These are phyloP conservation scores for Stegana nigrithorax DNA, from an alignment of 2,888 invertebrate species.

Conservation along the genomic window DNA sequence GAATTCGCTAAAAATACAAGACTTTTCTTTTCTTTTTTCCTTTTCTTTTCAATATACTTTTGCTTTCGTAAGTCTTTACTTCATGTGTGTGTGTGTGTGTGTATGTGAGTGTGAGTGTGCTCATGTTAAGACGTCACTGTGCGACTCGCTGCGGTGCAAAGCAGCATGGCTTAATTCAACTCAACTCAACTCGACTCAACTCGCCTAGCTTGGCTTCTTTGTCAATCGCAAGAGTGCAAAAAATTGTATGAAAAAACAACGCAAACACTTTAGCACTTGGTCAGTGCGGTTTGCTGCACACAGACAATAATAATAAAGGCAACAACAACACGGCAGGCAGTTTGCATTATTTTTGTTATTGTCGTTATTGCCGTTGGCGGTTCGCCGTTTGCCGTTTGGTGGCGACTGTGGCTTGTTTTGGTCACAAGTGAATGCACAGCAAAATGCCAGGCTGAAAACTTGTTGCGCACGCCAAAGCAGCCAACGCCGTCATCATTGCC, in stretches of 20 bases:
- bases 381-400: neutral
- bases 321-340: neutral
- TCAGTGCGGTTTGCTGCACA: neutral
- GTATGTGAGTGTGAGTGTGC: no score
- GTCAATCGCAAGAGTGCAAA: neutral
- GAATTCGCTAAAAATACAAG: neutral
- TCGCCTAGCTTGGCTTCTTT: constrained; percentile 1
- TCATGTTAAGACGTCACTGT: no score
- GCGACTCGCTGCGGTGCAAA: no score
- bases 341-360: neutral
- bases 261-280: constrained; percentile 1
- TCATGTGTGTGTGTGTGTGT: no score
- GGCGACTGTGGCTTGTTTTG: constrained; percentile 6
- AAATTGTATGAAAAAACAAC: constrained; percentile 47
- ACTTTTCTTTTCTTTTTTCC: constrained; percentile 9
- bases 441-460: neutral
- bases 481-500: no score
- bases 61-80: no score
- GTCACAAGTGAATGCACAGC: constrained; percentile 23
- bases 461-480: neutral
- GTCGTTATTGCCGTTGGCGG: neutral
- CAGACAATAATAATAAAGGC: constrained; percentile 27
- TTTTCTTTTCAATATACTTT: no score
- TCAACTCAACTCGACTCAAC: neutral
- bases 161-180: neutral